These are phyloP conservation scores for Mormyrus proboscirostris DNA, from an alignment of 2,797 vertebrate genomes.

Conservation along the genomic window DNA sequence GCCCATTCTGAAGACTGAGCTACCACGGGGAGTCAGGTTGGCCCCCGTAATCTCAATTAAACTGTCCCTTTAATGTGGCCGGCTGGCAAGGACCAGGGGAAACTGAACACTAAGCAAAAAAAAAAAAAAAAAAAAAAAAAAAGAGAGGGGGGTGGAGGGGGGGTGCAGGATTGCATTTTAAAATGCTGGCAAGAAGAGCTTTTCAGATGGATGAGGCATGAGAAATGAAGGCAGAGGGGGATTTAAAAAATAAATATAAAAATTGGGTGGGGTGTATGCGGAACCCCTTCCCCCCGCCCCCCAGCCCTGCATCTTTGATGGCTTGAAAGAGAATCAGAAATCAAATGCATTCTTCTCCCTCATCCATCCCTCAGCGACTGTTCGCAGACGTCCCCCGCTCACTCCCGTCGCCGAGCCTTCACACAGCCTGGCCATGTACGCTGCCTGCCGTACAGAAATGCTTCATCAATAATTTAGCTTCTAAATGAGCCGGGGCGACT, in stretches of 20 bases:
- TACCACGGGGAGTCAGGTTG: background rate
- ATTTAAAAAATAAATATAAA: background rate
- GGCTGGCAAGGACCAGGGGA: background rate
- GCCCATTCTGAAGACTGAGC: background rate
- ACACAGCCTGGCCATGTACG: background rate
- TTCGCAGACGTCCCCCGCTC: constrained; percentile 41
- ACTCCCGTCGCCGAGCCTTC: constrained; percentile 29
- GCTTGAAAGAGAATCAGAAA: constrained; percentile 22
- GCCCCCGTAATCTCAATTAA: background rate
- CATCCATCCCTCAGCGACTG: constrained; percentile 10
- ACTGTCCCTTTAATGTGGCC: background rate
- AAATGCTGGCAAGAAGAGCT: constrained; percentile 11
- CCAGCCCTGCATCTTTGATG: constrained; percentile 11
- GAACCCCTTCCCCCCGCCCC: constrained; percentile 3
- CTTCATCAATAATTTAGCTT: constrained; percentile 44
- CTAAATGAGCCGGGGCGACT: constrained; percentile 28
- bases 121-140: constrained; percentile 8
- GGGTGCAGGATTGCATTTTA: background rate
- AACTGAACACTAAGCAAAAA: constrained; percentile 2
- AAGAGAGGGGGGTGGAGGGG: background rate
- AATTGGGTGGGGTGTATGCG: constrained; percentile 4
- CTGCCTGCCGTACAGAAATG: constrained; percentile 41
- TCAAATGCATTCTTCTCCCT: constrained; percentile 18
- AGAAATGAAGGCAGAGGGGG: background rate
- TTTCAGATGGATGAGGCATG: background rate